Evolutionary conservation across 2,888 invertebrate species (phyloP), one percentile per base, ranked within the genome.

Genomic region (Gonocerus acuteangulatus): DNA sequence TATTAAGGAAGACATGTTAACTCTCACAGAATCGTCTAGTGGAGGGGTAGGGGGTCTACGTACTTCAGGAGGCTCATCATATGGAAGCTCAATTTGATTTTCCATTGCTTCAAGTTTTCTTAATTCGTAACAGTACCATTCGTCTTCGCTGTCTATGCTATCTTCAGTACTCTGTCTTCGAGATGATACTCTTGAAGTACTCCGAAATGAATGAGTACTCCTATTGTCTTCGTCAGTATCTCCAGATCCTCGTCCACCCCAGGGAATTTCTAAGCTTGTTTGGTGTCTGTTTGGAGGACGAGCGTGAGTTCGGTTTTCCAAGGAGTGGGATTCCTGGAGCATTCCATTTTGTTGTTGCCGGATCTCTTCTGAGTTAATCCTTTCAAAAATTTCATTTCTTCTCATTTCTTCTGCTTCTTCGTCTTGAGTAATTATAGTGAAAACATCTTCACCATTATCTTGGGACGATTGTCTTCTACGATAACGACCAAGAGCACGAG

Each of bases 71-170:
- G 81, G 82, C 71, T 83, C 82, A 3, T 79, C 76, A 34, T 23
- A 57, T 13, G 83, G 71, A 69, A 87, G 86, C 61, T 84, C 69
- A 68, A 83, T 82, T 2, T 84, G 82, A 66, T 85, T 86, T 73
- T 92, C 92, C 74, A 92, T 80, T 74, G 91, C 89, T 74, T 93
- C 90, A 34, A 93, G 74, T 74, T 92, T 90, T 60, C 89, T 78
- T 61, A 92, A 74, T 72, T 93, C 92, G 72, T 93, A 91, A 69
- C 89, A 89, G 70, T 91, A 93, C 86, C 92, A 93, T 73, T 93
- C 92, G 71, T 93, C 93, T 75, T 93, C 93, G 22, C 89, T 90
- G 73, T 93, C 93, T 61, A 93, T 92, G 70, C 90, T 90, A 69
- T 92, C 92, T 76, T 93, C 93, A 0, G 92, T 92, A 71, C 91